Evolutionary conservation across 2,888 invertebrate genomes (phyloP).

Genomic region (Oasisia sp.): DNA sequence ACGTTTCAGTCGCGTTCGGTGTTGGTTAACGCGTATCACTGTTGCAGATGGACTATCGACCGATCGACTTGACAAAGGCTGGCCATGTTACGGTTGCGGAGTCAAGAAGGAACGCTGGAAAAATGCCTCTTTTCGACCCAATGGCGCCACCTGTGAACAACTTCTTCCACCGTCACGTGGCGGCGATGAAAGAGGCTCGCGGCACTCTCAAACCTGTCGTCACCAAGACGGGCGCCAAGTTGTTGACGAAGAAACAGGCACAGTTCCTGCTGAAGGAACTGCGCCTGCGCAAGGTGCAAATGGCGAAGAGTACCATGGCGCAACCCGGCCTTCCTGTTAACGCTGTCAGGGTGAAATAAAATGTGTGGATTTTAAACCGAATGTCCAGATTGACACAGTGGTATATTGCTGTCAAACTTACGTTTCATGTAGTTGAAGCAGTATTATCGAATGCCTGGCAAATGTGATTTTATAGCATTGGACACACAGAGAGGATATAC

Average conservation of each 20-base stretch:
- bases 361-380: not conserved
- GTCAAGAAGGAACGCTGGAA: constrained; percentile 40
- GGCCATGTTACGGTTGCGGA: constrained; percentile 38
- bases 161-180: constrained; percentile 51
- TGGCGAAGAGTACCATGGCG: not conserved
- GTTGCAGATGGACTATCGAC: constrained; percentile 56
- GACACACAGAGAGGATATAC: not conserved
- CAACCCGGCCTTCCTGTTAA: not conserved
- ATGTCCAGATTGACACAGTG: not conserved
- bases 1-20: not conserved
- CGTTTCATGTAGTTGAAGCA: not conserved
- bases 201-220: constrained; percentile 29
- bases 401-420: not conserved
- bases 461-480: not conserved
- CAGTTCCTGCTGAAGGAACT: constrained; percentile 34
- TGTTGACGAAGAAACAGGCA: constrained; percentile 33
- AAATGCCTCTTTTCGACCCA: constrained; percentile 38
- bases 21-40: not conserved
- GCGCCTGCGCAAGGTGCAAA: constrained; percentile 27
- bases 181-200: constrained; percentile 44
- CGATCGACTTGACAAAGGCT: constrained; percentile 49
- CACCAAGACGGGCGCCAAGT: constrained; percentile 20
- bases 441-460: not conserved
- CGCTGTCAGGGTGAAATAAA: not conserved
- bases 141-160: constrained; percentile 47